phyloP scores from a whole-genome alignment of 2,888 invertebrate species.

The Euclidia mi region DNA sequence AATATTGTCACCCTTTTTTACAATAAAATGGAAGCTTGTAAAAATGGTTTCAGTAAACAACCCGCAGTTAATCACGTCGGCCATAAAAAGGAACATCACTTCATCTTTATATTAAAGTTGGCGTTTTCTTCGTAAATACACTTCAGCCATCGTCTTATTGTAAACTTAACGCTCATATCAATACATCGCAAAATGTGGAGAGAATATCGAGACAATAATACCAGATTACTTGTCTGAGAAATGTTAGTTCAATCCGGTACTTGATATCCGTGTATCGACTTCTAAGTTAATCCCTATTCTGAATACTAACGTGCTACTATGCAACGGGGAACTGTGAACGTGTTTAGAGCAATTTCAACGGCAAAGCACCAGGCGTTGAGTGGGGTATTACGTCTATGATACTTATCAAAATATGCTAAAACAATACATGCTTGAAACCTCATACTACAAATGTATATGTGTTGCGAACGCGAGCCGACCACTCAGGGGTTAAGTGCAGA shows the following conservation, averaged over 20 bases:
- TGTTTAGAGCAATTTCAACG: conserved; percentile 58
- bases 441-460: conserved; percentile 10
- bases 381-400: conserved; percentile 58
- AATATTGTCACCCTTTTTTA: too few species aligned
- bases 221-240: conserved; percentile 24
- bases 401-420: conserved; percentile 65
- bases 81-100: not conserved
- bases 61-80: too few species aligned
- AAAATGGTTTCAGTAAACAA: not conserved
- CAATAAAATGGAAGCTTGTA: not conserved
- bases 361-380: conserved; percentile 32
- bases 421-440: conserved; percentile 62
- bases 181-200: not conserved
- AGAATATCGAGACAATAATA: conserved; percentile 25
- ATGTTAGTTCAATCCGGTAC: conserved; percentile 30
- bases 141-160: not conserved
- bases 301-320: conserved; percentile 23
- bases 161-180: not conserved
- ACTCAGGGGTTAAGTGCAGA: conserved; percentile 55
- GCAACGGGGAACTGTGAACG: conserved; percentile 32
- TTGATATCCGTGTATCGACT: conserved; percentile 39
- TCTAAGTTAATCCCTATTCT: conserved; percentile 38
- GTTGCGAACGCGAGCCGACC: conserved; percentile 32
- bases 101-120: not conserved
- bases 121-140: not conserved